Evolutionary conservation across 2,797 vertebrate genomes (phyloP), one percentile per base, ranked within the genome.

Genomic region (Mus minutoides): DNA sequence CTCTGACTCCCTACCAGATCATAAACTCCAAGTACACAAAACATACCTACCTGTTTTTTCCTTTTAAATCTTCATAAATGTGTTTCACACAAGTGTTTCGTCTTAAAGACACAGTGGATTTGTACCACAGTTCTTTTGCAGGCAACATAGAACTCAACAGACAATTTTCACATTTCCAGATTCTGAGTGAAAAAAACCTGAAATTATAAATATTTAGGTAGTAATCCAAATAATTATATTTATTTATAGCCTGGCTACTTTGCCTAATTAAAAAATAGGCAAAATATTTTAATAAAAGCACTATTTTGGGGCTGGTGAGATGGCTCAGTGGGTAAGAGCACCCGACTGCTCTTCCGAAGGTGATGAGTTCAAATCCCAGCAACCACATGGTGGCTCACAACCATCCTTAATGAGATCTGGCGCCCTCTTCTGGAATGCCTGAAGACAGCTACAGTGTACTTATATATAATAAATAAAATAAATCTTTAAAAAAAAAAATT

Each of bases 201-300:
- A 96, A 92, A 94, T 60, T 31, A 88, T 78, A 49, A 94, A 88
- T 87, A 91, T 93, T 62, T 87, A 88, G 29, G 34, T 79, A 95
- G 64, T 24, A 84, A 75, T 3, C 88, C 14, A 80, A 73, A 24
- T 69, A 82, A 94, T 26, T 69, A 75, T 29, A 87, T 88, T 64
- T 84, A 46, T 64, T 64, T 34, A 2, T 2, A 79, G 73, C 54
- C 56, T n/a, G 40, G 22, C 56, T 78, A 82, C 16, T 90, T 49
- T 54, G 4, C 46, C 76, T 29, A 7, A 82, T 64, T 64, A 22
- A 88, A 83, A 92, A 40, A 37, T 9, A 94, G 76, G 43, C 87
- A 85, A 58, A 62, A 76, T 77, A 77, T 49, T 93, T 87, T 87
- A 89, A 88, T n/a, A 82, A 94, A 92, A 56, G 5, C 21, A 64